Base-by-base conservation (phyloP, 2,113 vertebrate genomes). In the Tetrao urogallus region DNA sequence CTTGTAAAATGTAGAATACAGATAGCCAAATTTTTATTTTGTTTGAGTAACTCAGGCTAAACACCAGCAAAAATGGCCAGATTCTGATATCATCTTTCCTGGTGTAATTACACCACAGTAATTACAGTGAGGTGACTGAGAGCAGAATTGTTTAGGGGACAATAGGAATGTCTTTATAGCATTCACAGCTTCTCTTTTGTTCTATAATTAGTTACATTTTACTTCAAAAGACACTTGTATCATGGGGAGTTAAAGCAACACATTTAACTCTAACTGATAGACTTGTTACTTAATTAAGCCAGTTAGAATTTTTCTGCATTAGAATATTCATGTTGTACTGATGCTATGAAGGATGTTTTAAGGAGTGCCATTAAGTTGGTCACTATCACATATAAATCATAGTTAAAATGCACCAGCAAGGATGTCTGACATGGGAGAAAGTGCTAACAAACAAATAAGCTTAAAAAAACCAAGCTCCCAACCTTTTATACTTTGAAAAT, bases 101-200 rank as follows among this genome's bases (percentile, higher is more conserved):
- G 34, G 45, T 21, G 82, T 54, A 77, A 87, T 88, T 93, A 79
- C 42, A 74, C 58, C 32, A 74, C 15, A 86, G 19, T 34, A 87
- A 91, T 89, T 87, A 66, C 69, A 86, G 48, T 79, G 54, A 82
- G 30, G n/a, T 93, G 81, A 85, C 45, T 54, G 65, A 71, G 38
- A 82, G 22, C 43, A 83, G 74, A 69, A 19, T 47, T 74, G 3
- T 21, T 72, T 16, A 18, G 38, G 27, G 32, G 20, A 25, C 36
- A 25, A 47, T 19, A 65, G 72, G 10, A 70, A 17, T 48, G 8
- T 76, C 84, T 79, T 94, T 21, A 16, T 14, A 81, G 50, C 1
- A 0, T 71, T 87, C 66, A 40, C 11, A 78, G n/a, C 57, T 88
- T 83, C 45, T 54, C 4, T 8, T 52, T 81, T 34, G 21, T 38